Evolutionary conservation across 1,140 invertebrate genomes (phyloP).

Genomic region (Andricus grossulariae): DNA sequence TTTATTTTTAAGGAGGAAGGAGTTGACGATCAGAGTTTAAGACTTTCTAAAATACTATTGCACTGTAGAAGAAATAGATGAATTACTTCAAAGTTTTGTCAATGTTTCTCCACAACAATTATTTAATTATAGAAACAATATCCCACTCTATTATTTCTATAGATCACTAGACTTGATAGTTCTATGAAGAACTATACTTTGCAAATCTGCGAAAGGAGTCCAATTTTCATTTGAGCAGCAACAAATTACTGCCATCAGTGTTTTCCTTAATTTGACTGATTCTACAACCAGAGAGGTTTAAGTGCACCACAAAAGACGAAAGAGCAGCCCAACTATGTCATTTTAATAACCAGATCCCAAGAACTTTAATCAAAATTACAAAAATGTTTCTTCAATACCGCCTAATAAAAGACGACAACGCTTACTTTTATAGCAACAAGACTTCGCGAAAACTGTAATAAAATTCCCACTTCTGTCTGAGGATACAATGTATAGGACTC

Average conservation of each 20-base stretch:
- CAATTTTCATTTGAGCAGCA: too few relatives aligned
- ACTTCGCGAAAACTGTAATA: conserved; percentile 9
- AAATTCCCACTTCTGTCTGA: not conserved
- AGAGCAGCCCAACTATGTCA: not conserved
- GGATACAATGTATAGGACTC: conserved; percentile 20
- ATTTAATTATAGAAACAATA: too few relatives aligned
- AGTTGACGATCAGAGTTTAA: not conserved
- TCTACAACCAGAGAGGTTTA: not conserved
- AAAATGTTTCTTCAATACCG: not conserved
- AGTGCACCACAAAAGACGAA: not conserved
- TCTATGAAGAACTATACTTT: too few relatives aligned
- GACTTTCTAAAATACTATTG: not conserved
- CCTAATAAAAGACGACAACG: conserved; percentile 1
- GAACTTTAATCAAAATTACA: not conserved
- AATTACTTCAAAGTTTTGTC: too few relatives aligned
- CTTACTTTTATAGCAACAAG: not conserved
- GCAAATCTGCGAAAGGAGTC: too few relatives aligned
- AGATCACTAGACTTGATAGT: too few relatives aligned
- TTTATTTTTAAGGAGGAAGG: not conserved
- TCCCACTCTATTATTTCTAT: too few relatives aligned
- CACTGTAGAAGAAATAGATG: too few relatives aligned
- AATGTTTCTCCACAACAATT: too few relatives aligned
- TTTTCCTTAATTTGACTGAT: too few relatives aligned
- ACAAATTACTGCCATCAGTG: too few relatives aligned
- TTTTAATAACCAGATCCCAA: not conserved